Evolutionary conservation across 2,113 vertebrate genomes (phyloP).

Genomic region (Sus scrofa): DNA sequence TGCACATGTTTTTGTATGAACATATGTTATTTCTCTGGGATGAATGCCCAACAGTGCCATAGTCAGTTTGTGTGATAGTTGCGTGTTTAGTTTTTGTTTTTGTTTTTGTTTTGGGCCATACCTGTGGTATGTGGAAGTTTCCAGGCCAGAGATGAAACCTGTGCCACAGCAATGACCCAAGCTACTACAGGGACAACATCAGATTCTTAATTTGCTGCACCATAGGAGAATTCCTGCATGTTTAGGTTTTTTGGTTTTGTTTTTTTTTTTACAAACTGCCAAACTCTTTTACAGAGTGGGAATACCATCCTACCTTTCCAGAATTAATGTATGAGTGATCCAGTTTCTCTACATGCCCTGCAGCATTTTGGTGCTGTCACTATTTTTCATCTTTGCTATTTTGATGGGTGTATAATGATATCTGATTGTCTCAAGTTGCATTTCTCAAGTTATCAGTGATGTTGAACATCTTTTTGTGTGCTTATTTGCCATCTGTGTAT

Average conservation of each 20-base stretch:
- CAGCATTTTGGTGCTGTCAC: background rate
- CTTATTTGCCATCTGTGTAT: background rate
- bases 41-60: background rate
- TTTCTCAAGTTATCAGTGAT: background rate
- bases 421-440: background rate
- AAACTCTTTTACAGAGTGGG: background rate
- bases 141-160: too few species aligned
- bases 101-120: background rate
- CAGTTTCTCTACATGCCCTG: background rate
- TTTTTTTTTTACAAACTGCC: background rate
- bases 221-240: too few species aligned
- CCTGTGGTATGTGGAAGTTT: too few species aligned
- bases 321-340: background rate
- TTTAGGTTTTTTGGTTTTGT: too few species aligned
- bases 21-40: background rate
- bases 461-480: background rate
- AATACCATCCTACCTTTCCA: background rate
- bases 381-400: background rate
- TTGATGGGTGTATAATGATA: background rate
- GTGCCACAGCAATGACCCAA: too few species aligned
- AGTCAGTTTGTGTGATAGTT: background rate
- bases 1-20: background rate
- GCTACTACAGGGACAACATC: too few species aligned
- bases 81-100: background rate
- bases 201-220: too few species aligned